A percentile compares a stretch with the other conserved stretches of the same genome.
Evolutionary conservation across 1,140 invertebrate species (phyloP).

Genomic region (Drosophila pruinosa): DNA sequence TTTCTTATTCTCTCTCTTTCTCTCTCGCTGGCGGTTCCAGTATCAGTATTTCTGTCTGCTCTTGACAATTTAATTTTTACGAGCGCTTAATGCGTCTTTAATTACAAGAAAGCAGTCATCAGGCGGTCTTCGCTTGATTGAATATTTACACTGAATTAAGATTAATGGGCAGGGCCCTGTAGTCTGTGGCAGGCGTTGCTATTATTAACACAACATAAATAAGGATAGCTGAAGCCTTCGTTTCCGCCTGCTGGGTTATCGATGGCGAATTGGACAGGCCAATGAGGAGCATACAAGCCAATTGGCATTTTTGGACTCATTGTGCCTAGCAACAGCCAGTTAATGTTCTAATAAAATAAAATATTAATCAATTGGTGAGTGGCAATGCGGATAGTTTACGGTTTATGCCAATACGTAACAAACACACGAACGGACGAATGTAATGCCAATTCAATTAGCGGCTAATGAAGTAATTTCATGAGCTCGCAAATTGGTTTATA

Average conservation of each 20-base stretch:
- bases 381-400: neutral
- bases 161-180: conserved; percentile 47
- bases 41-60: conserved; percentile 4
- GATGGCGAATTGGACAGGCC: neutral
- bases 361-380: conserved; percentile 30
- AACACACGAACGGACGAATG: neutral
- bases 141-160: conserved; percentile 72
- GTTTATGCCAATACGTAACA: neutral
- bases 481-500: conserved; percentile 41
- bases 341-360: conserved; percentile 17
- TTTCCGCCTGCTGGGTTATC: conserved; percentile 15
- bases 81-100: conserved; percentile 72
- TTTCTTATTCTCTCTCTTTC: neutral
- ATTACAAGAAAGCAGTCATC: conserved; percentile 49
- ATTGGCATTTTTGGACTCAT: conserved; percentile 9
- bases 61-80: conserved; percentile 74
- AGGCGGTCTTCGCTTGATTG: conserved; percentile 55
- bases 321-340: conserved; percentile 18
- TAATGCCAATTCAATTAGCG: conserved; percentile 58
- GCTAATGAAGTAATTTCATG: conserved; percentile 61
- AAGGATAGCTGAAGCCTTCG: conserved; percentile 26
- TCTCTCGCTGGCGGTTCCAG: neutral
- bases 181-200: conserved; percentile 20
- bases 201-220: conserved; percentile 63
- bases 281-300: neutral